phyloP scores from a whole-genome alignment of 2,797 vertebrate genomes.

The Capromys pilorides region DNA sequence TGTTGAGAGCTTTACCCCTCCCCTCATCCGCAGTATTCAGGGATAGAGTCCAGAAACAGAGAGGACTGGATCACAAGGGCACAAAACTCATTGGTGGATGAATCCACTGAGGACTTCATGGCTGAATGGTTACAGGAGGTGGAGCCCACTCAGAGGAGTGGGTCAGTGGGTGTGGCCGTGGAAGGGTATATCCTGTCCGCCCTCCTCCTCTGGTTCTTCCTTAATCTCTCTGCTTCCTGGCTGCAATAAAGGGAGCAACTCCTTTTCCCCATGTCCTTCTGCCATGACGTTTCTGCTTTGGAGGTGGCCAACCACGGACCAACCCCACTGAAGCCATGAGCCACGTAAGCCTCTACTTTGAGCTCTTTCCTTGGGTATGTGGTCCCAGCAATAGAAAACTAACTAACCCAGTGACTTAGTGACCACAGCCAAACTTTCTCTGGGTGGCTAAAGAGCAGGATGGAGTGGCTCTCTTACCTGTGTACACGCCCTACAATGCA shows the following conservation, averaged over 20 bases:
- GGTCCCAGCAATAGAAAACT: background rate
- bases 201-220: background rate
- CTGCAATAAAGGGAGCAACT: background rate
- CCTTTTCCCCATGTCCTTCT: background rate
- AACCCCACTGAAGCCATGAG: background rate
- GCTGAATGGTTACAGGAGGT: background rate
- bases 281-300: background rate
- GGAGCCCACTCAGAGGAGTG: background rate
- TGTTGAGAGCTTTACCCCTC: background rate
- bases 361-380: background rate
- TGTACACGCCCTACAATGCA: background rate
- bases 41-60: background rate
- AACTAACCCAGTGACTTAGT: background rate
- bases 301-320: background rate
- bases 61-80: background rate
- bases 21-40: background rate
- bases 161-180: background rate
- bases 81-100: background rate
- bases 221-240: background rate
- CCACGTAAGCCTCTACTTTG: background rate
- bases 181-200: background rate
- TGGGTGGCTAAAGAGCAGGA: background rate
- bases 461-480: background rate
- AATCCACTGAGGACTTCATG: background rate
- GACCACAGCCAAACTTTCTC: background rate